Evolutionary conservation across 2,888 invertebrate species (phyloP).

Genomic region (Craniophora ligustri): DNA sequence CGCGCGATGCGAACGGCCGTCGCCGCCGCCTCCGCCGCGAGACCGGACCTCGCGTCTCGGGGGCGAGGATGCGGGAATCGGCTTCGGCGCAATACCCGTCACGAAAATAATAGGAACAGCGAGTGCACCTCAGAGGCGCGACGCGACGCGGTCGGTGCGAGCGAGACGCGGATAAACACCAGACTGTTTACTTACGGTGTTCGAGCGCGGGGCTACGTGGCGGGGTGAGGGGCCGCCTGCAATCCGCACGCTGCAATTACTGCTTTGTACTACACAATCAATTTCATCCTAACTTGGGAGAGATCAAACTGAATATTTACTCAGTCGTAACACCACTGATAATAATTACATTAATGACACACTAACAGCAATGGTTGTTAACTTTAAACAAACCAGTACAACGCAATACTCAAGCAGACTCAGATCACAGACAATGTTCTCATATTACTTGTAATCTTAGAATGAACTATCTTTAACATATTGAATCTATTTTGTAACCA

Average conservation of each 20-base stretch:
- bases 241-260: constrained; percentile 88
- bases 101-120: constrained; percentile 89
- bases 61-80: constrained; percentile 88
- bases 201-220: constrained; percentile 81
- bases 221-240: constrained; percentile 83
- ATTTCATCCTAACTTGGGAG: constrained; percentile 75
- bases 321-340: constrained; percentile 6
- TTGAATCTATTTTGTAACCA: too few relatives aligned
- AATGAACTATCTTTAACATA: too few relatives aligned
- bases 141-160: constrained; percentile 87
- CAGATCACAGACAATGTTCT: not conserved
- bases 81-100: constrained; percentile 89
- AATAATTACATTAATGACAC: constrained; percentile 1
- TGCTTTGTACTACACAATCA: constrained; percentile 80
- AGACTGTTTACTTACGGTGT: constrained; percentile 89
- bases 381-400: constrained; percentile 1
- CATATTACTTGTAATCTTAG: not conserved
- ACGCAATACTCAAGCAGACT: not conserved
- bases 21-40: constrained; percentile 86
- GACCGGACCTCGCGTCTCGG: constrained; percentile 88
- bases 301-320: constrained; percentile 52
- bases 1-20: constrained; percentile 86
- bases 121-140: constrained; percentile 89
- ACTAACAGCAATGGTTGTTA: constrained; percentile 1
- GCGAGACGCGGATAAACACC: constrained; percentile 89